Base-by-base conservation (phyloP, 2,797 vertebrate species). In the Coregonus ussuriensis region DNA sequence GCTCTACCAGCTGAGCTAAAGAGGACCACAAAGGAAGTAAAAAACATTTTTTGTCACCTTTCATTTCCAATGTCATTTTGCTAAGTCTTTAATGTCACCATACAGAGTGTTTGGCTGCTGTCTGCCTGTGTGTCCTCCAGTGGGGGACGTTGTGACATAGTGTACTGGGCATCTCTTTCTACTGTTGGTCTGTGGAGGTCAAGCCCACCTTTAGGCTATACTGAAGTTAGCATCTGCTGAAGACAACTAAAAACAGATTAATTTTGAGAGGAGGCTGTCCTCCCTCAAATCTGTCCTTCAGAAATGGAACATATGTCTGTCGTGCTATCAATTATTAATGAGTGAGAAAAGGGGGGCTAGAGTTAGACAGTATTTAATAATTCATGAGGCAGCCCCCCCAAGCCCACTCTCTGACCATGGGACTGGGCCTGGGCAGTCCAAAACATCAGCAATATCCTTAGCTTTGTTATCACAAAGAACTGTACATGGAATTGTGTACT, bases 311-410 rank as follows among this genome's bases (percentile, higher is more conserved):
- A 89, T 88, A 88, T 88, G 78, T 88, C 86, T 85, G 86, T 76
- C 77, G 79, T 54, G 75, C 77, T 15, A 81, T 91, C 25, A 85
- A 92, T 92, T 84, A 91, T 92, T 88, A 86, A 93, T 88, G 78
- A 81, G 67, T 35, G 35, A 82, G 82, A 52, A 2, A 86, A 84
- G 63, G 79, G 74, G 82, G 87, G 79, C 70, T 81, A 87, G 89
- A 86, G 89, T 90, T 88, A 90, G 89, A 78, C 68, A 47, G 67
- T 85, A 74, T 75, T 93, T 86, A 92, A 92, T 93, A 87, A 94
- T 93, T 92, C 79, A 93, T 88, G 35, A 79, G 86, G 76, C 59
- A 66, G 79, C 79, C 87, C 77, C 76, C 85, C 74, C 86, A 71
- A 54, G 80, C 84, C 82, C 79, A 79, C 75, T 85, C 79, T 74